Percentiles rank a stretch among this genome's conserved stretches.
phyloP scores from a whole-genome alignment of 2,113 vertebrate genomes.

The Ivindomyrus marchei region DNA sequence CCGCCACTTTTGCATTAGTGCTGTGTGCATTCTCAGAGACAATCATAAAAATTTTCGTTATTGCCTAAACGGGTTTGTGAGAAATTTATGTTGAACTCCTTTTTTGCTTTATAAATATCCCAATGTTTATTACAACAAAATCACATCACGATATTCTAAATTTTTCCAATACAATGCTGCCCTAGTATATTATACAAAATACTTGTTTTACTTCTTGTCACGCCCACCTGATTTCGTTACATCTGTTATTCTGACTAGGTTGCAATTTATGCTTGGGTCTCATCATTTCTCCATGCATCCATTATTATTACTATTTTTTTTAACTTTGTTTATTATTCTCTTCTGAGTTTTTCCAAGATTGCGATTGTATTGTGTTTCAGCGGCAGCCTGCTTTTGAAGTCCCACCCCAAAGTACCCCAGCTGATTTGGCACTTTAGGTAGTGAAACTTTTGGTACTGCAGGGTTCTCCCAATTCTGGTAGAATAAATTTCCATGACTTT shows the following conservation, averaged over 20 bases:
- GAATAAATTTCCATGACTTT: no score
- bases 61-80: no score
- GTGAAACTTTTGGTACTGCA: not conserved
- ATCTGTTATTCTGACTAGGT: not conserved
- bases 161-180: no score
- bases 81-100: not conserved
- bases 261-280: not conserved
- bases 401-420: not conserved
- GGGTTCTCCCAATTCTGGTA: no score
- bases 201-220: no score
- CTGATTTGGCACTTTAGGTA: not conserved
- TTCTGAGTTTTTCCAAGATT: not conserved
- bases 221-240: not conserved
- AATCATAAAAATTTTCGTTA: no score
- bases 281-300: not conserved
- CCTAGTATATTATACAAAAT: no score
- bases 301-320: not conserved
- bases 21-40: no score
- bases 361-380: not conserved
- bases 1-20: no score
- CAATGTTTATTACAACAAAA: no score
- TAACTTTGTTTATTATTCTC: not conserved
- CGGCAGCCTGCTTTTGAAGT: not conserved
- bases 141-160: no score
- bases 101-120: no score